phyloP scores from a whole-genome alignment of 2,888 invertebrate genomes.

The Sphaeridia pumilis region DNA sequence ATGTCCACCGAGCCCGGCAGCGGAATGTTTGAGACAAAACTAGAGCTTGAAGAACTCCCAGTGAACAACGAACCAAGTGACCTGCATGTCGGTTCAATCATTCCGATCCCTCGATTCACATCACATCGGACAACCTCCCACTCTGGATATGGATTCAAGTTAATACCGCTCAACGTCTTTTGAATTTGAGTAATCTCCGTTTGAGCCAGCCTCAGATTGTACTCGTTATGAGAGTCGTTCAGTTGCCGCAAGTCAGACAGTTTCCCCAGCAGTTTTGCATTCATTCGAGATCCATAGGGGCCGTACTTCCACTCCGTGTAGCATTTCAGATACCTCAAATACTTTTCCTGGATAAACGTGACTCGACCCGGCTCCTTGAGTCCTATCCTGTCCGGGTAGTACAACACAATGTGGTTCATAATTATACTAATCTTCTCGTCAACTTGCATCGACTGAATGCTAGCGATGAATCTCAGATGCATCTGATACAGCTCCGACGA shows the following conservation, averaged over 20 bases:
- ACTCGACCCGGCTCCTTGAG: constrained; percentile 38
- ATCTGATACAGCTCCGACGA: constrained; percentile 39
- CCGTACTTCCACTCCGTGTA: constrained; percentile 29
- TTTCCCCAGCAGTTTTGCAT: constrained; percentile 39
- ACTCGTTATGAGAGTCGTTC: constrained; percentile 38
- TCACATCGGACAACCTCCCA: constrained; percentile 23
- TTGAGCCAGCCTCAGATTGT: constrained; percentile 35
- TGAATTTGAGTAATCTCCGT: constrained; percentile 38
- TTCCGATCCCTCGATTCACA: neutral
- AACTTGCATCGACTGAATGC: constrained; percentile 39
- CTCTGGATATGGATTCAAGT: constrained; percentile 35
- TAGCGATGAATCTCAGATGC: constrained; percentile 41
- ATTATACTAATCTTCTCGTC: constrained; percentile 42
- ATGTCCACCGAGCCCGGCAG: too few relatives aligned
- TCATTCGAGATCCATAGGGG: constrained; percentile 20
- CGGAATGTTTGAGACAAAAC: too few relatives aligned
- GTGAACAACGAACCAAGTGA: too few relatives aligned
- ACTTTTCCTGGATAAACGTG: constrained; percentile 40
- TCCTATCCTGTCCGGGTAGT: constrained; percentile 40
- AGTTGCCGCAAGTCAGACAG: constrained; percentile 41
- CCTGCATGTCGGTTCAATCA: neutral
- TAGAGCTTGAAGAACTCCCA: too few relatives aligned
- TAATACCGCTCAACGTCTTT: constrained; percentile 35
- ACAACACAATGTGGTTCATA: constrained; percentile 41
- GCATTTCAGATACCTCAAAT: constrained; percentile 37